These are phyloP conservation scores for Phaethornis superciliosus DNA, from an alignment of 2,113 vertebrate species.

Conservation along the genomic window DNA sequence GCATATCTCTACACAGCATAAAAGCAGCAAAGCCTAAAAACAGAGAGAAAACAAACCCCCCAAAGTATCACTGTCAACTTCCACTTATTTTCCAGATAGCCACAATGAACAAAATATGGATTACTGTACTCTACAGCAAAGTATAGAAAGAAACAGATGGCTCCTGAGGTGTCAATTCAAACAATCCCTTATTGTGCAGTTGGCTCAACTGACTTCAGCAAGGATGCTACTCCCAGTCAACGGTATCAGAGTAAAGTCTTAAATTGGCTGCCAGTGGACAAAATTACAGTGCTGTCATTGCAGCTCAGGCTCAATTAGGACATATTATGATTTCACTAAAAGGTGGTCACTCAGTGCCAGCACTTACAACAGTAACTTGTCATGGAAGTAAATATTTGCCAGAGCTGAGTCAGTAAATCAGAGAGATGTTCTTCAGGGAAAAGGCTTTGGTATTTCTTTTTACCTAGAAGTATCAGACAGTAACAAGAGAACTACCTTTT, in stretches of 20 bases:
- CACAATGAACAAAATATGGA: background rate
- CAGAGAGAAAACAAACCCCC: too few species aligned
- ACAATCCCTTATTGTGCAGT: background rate
- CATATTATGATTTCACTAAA: background rate
- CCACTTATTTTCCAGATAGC: background rate
- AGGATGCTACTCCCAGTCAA: background rate
- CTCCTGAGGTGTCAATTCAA: background rate
- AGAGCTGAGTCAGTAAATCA: background rate
- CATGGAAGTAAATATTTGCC: background rate
- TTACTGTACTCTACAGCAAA: background rate
- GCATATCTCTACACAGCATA: background rate
- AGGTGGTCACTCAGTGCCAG: background rate
- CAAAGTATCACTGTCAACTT: background rate
- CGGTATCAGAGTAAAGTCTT: background rate
- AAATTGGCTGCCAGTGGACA: background rate
- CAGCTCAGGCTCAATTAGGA: background rate
- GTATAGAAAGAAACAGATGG: background rate
- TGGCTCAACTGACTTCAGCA: background rate
- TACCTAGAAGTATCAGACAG: background rate
- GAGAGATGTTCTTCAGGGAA: background rate
- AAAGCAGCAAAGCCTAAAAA: background rate
- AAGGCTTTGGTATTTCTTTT: background rate
- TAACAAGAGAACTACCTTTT: background rate
- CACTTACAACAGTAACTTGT: background rate
- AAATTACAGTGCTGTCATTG: background rate